Conservation (phyloP, 2,888 invertebrate genomes). For the Coleophora flavipennella region DNA sequence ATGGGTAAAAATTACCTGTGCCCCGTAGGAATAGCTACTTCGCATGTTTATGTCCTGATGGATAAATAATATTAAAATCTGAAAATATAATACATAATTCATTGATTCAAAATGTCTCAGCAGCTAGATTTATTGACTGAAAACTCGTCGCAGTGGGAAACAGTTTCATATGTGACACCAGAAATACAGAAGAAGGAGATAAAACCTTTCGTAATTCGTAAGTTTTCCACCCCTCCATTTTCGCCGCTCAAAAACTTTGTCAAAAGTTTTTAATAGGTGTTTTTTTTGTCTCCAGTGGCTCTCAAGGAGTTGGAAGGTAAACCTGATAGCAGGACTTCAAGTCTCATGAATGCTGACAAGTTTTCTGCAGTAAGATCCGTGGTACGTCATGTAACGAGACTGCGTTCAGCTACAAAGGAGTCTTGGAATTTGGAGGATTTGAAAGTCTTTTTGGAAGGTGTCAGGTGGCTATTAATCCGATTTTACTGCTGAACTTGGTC, state of each 20-base stretch:
- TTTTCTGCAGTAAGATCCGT: slow-evolving; percentile 54
- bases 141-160: slow-evolving; percentile 46
- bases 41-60: no score
- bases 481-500: no score
- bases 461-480: slow-evolving; percentile 42
- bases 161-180: slow-evolving; percentile 43
- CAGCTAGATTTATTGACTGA: slow-evolving; percentile 58
- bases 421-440: slow-evolving; percentile 43
- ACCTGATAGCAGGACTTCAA: slow-evolving; percentile 52
- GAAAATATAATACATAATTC: no score
- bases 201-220: slow-evolving; percentile 57
- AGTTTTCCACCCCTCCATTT: slow-evolving; percentile 19
- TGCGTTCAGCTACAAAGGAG: slow-evolving; percentile 37
- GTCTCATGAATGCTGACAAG: slow-evolving; percentile 51
- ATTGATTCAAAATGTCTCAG: slow-evolving; percentile 13
- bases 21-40: no score
- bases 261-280: no score
- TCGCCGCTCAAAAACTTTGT: no score
- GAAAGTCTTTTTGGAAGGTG: slow-evolving; percentile 39
- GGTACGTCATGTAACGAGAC: slow-evolving; percentile 44
- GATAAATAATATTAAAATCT: no score
- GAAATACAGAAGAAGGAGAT: slow-evolving; percentile 62
- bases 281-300: slow-evolving; percentile 36
- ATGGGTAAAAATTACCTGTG: no score
- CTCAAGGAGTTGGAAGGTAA: slow-evolving; percentile 58